Base-by-base conservation (phyloP, 1,140 invertebrate species). In the Helicoverpa zea region DNA sequence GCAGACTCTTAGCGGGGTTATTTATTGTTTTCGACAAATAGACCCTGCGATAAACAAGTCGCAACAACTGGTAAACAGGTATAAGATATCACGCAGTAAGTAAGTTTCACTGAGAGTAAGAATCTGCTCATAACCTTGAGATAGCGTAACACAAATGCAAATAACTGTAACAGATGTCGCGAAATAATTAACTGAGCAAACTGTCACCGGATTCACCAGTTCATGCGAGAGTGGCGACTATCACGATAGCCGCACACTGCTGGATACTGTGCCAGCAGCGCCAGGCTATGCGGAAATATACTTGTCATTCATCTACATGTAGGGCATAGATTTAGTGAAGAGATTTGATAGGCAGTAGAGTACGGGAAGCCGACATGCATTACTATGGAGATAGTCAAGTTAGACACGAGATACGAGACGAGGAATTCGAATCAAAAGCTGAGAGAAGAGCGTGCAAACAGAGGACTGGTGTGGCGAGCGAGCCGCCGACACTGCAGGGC, bases 101-200 rank as follows among this genome's bases (percentile, higher is more conserved):
- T n/a, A 16, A 43, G 56, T 58, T 59, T 49, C 14, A 18, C 18
- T 49, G n/a, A 47, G 63, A 47, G 54, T n/a, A 35, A 56, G 56
- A 7, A 59, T 43, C 51, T 12, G 52, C 54, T 14, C 63, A 61
- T 77, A 84, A 84, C 79, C 84, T 83, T 80, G 72, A 87, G 85
- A 86, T 88, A 87, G 81, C 83, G 73, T 85, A 82, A 89, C 80
- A 76, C 83, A 66, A 76, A 76, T 76, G 79, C 86, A 86, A 82
- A 74, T 51, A 79, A 14, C 30, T 51, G 18, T 51, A 79, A 14
- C 30, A 58, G 18, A n/a, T 16, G 13, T 30, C 64, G n/a, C 35
- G 58, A 47, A 30, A 74, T 43, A 56, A 35, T 12, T 35, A 73
- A 47, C 12, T 59, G 18, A 74, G 54, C 14, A 9, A 30, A 74